phyloP scores from a whole-genome alignment of 2,113 vertebrate genomes.

The Esox niger region DNA sequence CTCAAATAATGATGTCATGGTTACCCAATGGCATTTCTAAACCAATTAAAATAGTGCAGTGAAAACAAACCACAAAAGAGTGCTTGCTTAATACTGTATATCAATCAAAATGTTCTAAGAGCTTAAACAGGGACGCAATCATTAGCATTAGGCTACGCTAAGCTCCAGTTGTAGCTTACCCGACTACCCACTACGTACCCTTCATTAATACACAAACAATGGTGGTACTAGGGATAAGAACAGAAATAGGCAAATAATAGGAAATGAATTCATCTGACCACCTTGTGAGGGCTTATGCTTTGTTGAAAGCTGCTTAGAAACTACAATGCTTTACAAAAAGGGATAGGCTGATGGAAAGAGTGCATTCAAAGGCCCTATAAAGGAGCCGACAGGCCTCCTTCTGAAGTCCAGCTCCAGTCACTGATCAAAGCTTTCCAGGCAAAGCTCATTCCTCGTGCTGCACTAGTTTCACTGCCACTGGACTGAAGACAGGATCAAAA shows the following conservation, averaged over 20 bases:
- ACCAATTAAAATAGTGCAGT: background rate
- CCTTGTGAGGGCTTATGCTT: conserved; percentile 47
- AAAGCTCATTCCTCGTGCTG: conserved; percentile 61
- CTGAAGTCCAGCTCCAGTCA: conserved; percentile 58
- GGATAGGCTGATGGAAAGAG: conserved; percentile 31
- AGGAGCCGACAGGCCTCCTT: conserved; percentile 53
- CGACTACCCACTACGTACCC: too few species aligned
- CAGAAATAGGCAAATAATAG: conserved; percentile 34
- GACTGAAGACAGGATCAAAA: conserved; percentile 66
- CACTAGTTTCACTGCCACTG: conserved; percentile 53
- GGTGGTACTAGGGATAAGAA: conserved; percentile 38
- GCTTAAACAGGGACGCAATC: background rate
- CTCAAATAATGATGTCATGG: background rate
- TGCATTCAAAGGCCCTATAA: conserved; percentile 54
- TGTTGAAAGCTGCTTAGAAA: conserved; percentile 60
- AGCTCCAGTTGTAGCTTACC: background rate
- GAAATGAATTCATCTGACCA: conserved; percentile 46
- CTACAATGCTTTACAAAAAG: conserved; percentile 50
- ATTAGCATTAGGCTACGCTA: background rate
- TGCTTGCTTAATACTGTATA: background rate
- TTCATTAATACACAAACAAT: conserved; percentile 50
- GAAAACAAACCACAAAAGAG: background rate
- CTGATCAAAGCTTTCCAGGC: conserved; percentile 66
- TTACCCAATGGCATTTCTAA: background rate
- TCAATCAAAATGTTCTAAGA: background rate